These are phyloP conservation scores for Isichthys henryi DNA, from an alignment of 2,113 vertebrate genomes.

Conservation along the genomic window DNA sequence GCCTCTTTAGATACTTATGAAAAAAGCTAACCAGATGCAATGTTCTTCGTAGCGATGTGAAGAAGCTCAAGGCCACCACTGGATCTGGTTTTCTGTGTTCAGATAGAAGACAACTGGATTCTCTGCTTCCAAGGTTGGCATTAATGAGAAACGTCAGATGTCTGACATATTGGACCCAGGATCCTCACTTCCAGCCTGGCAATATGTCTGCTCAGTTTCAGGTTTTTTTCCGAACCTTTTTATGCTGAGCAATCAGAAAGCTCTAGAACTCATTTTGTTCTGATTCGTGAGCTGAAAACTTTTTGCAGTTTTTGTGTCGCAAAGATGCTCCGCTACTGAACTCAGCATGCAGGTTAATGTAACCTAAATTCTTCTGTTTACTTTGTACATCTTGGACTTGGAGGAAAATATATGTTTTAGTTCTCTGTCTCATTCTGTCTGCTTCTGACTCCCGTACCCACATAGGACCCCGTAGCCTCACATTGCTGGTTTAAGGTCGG, in stretches of 20 bases:
- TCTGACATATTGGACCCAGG: neutral
- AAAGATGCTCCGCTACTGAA: neutral
- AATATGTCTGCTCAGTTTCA: neutral
- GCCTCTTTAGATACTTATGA: neutral
- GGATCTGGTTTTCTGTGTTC: neutral
- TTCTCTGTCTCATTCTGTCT: neutral
- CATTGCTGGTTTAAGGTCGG: neutral
- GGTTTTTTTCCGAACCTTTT: neutral
- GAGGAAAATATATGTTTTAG: neutral
- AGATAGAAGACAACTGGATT: neutral
- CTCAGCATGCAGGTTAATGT: neutral
- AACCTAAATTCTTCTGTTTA: neutral
- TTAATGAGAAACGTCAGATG: neutral
- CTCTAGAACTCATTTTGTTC: neutral
- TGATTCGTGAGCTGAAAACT: neutral
- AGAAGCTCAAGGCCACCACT: neutral
- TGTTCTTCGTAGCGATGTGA: neutral
- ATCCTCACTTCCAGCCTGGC: neutral
- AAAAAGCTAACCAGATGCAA: neutral
- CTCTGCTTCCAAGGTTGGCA: neutral
- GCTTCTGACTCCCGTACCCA: neutral
- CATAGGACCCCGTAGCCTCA: neutral
- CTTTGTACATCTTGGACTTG: neutral
- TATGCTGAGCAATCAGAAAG: neutral
- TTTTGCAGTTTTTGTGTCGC: neutral